phyloP scores from a whole-genome alignment of 2,113 vertebrate species.

The Nasalis larvatus region DNA sequence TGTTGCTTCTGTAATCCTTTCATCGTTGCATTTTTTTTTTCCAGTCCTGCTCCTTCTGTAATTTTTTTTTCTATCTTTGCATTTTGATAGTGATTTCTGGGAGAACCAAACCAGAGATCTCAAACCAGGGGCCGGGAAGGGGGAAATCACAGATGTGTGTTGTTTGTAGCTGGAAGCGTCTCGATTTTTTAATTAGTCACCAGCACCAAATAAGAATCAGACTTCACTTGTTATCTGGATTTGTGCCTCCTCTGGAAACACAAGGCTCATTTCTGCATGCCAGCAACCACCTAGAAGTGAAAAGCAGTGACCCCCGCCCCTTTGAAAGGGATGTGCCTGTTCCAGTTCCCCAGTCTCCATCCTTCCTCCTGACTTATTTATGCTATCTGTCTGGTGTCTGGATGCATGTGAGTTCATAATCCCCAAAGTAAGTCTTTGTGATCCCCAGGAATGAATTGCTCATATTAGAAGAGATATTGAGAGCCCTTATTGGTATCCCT shows the following conservation, averaged over 20 bases:
- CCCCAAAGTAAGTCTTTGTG: not conserved
- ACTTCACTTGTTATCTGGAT: not conserved
- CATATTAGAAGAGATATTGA: not conserved
- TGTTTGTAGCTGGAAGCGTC: not conserved
- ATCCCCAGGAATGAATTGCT: not conserved
- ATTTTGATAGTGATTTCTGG: not conserved
- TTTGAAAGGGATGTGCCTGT: not conserved
- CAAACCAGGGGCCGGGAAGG: not conserved
- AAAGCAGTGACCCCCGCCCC: not conserved
- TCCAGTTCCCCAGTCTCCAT: no score
- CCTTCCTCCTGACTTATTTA: not conserved
- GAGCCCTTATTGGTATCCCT: not conserved
- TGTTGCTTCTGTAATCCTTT: not conserved
- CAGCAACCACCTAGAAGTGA: not conserved
- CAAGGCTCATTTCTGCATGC: not conserved
- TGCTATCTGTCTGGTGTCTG: conserved; percentile 7
- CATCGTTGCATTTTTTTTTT: not conserved
- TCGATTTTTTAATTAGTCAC: not conserved
- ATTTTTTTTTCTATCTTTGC: not conserved
- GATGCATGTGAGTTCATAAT: not conserved
- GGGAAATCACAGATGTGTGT: not conserved
- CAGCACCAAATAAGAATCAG: not conserved
- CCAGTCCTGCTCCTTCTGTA: no score
- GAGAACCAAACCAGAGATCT: not conserved
- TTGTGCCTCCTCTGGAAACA: not conserved